These are phyloP conservation scores for Alethe diademata DNA, from an alignment of 2,113 vertebrate genomes.

Conservation along the genomic window DNA sequence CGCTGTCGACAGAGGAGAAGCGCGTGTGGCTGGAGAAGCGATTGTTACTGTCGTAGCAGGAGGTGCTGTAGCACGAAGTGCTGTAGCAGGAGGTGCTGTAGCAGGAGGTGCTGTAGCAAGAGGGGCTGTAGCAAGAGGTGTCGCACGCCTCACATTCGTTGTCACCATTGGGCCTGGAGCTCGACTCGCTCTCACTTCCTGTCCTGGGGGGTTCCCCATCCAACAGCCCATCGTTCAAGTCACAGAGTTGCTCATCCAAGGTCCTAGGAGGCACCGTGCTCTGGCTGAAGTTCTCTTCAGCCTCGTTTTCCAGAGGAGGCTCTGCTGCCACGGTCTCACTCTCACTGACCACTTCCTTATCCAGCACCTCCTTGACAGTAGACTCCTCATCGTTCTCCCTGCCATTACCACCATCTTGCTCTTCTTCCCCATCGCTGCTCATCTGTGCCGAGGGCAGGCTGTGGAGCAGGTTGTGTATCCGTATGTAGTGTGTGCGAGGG, in stretches of 20 bases:
- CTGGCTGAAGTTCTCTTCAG: conserved; percentile 65
- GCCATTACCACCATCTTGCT: conserved; percentile 34
- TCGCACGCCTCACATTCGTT: conserved; percentile 91
- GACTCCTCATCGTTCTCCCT: conserved; percentile 72
- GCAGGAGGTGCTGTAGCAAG: conserved; percentile 94
- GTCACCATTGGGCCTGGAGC: conserved; percentile 77
- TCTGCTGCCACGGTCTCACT: conserved; percentile 70
- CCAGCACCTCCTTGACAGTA: conserved; percentile 68
- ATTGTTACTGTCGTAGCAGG: conserved; percentile 84
- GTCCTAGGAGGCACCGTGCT: conserved; percentile 72
- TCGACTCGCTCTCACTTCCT: conserved; percentile 81
- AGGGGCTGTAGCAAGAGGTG: conserved; percentile 79
- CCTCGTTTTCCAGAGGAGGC: conserved; percentile 28
- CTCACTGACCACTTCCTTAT: conserved; percentile 74
- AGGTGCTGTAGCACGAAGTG: conserved; percentile 92
- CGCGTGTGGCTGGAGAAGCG: conserved; percentile 91
- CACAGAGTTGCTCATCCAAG: conserved; percentile 79
- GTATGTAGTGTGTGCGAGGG: conserved; percentile 93
- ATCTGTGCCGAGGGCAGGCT: conserved; percentile 87
- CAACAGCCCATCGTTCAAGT: conserved; percentile 76
- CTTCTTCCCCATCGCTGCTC: conserved; percentile 66
- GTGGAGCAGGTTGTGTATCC: conserved; percentile 94
- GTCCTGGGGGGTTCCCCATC: conserved; percentile 78
- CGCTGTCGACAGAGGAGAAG: conserved; percentile 94
- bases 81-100: conserved; percentile 94